phyloP scores from a whole-genome alignment of 2,888 invertebrate genomes.

The Hoplodrina blanda region DNA sequence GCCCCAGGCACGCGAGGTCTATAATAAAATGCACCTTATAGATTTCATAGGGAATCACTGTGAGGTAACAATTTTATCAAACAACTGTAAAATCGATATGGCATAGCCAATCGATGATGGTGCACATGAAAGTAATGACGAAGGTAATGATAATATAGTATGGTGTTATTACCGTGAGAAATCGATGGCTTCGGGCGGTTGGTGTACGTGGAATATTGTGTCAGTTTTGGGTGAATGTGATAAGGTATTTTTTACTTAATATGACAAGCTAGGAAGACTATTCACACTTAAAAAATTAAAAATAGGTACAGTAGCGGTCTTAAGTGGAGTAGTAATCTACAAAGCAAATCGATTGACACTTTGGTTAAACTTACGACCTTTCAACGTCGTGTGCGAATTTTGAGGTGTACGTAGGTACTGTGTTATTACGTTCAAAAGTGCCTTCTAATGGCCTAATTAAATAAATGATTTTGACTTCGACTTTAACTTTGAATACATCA shows the following conservation, averaged over 20 bases:
- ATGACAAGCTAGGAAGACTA: too few relatives aligned
- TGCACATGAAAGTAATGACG: neutral
- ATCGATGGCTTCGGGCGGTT: constrained; percentile 54
- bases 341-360: too few relatives aligned
- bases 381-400: too few relatives aligned
- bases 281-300: too few relatives aligned
- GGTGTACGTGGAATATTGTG: neutral
- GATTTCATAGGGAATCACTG: constrained; percentile 57
- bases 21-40: constrained; percentile 49
- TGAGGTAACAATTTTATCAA: constrained; percentile 53
- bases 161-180: constrained; percentile 50
- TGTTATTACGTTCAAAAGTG: too few relatives aligned
- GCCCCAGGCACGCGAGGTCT: constrained; percentile 20
- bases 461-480: too few relatives aligned
- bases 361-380: too few relatives aligned
- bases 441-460: too few relatives aligned
- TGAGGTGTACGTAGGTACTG: too few relatives aligned
- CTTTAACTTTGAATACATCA: too few relatives aligned
- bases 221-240: neutral
- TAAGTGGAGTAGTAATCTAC: too few relatives aligned
- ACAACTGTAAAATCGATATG: constrained; percentile 62
- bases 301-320: too few relatives aligned
- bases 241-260: neutral
- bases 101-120: constrained; percentile 60
- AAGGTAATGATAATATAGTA: constrained; percentile 37